Base-by-base conservation (phyloP, 2,113 vertebrate genomes). In the Columba janthina region DNA sequence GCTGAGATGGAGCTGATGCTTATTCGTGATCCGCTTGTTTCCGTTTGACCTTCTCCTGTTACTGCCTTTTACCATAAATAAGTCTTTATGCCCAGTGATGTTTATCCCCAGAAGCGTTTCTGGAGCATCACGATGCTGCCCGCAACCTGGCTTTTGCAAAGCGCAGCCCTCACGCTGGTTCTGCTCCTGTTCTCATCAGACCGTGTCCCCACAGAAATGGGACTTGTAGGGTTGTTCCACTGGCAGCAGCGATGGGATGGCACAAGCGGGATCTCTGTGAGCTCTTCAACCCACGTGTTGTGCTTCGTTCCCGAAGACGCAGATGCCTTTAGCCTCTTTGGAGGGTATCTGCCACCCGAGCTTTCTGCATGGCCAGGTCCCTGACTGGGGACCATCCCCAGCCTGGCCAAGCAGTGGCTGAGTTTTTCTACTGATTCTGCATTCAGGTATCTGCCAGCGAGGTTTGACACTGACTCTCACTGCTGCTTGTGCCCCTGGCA, bases 151-250 rank as follows among this genome's bases (percentile, higher is more conserved):
- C 26, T 71, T 60, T 42, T 40, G n/a, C 21, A 5, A 51, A 25
- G 22, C 0, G 2, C 81, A 54, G 57, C 44, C 36, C n/a, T 57
- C 1, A 0, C 0, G 6, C 36, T 60, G 44, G 20, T 29, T 88
- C n/a, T 0, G 1, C 77, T 57, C 34, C 31, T 2, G 4, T 0
- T 0, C 29, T 65, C 25, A 8, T 13, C 1, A 0, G 28, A 51
- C 67, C 75, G 4, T 4, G 1, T 10, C 3, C 17, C 16, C 40
- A 12, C 42, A 28, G 24, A 40, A 79, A 5, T 7, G 32, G 15
- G 53, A 2, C 12, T 44, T 40, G 3, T 75, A 60, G 22, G 28
- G 54, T 7, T 0, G 4, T 17, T 50, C 4, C 38, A 38, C 56
- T 16, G 50, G 50, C 31, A 53, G 32, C 50, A 18, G 53, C 0